phyloP scores from a whole-genome alignment of 2,888 invertebrate species.

The Sminthurides aquaticus region DNA sequence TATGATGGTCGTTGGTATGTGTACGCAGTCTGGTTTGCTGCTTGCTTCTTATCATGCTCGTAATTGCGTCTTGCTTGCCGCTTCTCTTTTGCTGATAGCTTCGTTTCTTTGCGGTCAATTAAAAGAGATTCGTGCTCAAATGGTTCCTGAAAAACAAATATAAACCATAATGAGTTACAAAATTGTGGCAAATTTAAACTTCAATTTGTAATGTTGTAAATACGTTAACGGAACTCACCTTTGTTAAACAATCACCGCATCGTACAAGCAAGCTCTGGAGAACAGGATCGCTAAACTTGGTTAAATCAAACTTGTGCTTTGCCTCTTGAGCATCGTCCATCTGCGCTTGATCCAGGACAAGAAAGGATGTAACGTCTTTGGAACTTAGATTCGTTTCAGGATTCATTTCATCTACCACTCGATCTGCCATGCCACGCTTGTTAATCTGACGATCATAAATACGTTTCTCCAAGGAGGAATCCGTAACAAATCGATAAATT shows the following conservation, averaged over 20 bases:
- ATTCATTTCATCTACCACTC: conserved; percentile 96
- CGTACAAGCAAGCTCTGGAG: conserved; percentile 60
- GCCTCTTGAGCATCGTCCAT: conserved; percentile 52
- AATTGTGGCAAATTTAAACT: background rate
- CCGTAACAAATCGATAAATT: conserved; percentile 93
- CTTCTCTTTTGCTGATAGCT: conserved; percentile 87
- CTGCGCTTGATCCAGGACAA: conserved; percentile 84
- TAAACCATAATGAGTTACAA: conserved; percentile 1
- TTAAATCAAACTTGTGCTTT: conserved; percentile 49
- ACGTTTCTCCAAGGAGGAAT: conserved; percentile 93
- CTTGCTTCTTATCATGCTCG: conserved; percentile 77
- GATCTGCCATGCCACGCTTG: conserved; percentile 96
- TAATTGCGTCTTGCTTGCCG: conserved; percentile 85
- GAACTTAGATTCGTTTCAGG: conserved; percentile 87
- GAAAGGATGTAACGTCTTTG: conserved; percentile 80
- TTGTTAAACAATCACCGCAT: conserved; percentile 51
- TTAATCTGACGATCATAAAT: conserved; percentile 98
- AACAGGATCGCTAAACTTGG: conserved; percentile 72
- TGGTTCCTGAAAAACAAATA: conserved; percentile 55
- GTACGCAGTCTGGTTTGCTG: background rate
- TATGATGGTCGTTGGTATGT: background rate
- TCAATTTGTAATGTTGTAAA: background rate
- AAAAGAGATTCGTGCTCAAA: conserved; percentile 92
- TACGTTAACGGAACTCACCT: conserved; percentile 46
- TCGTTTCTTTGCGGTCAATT: conserved; percentile 89